Evolutionary conservation across 2,888 invertebrate genomes (phyloP).

Genomic region (Busseola fusca): DNA sequence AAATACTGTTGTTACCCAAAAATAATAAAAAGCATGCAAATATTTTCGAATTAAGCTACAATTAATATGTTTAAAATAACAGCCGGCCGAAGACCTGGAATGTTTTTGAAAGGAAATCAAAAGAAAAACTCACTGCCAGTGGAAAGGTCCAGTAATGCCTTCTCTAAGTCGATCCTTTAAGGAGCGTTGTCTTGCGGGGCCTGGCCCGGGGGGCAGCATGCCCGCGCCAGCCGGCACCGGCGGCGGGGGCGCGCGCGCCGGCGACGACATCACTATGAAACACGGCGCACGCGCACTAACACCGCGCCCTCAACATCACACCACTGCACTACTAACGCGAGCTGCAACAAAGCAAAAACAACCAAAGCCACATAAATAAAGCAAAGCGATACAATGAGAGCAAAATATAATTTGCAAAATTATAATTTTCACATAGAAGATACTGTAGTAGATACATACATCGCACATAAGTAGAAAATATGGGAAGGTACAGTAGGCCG

Average conservation of each 20-base stretch:
- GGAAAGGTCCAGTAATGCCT: constrained; percentile 93
- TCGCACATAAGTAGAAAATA: constrained; percentile 38
- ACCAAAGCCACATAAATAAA: constrained; percentile 87
- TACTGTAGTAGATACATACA: constrained; percentile 53
- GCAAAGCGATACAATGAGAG: constrained; percentile 72
- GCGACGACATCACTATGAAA: constrained; percentile 77
- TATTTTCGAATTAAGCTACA: constrained; percentile 21
- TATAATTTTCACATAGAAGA: constrained; percentile 60
- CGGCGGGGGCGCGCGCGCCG: constrained; percentile 79
- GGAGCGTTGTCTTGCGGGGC: constrained; percentile 92
- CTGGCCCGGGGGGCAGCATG: constrained; percentile 84
- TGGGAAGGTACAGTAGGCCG: background rate
- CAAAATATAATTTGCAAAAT: constrained; percentile 65
- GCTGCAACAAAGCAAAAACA: constrained; percentile 86
- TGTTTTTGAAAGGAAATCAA: constrained; percentile 35
- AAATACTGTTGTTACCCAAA: constrained; percentile 34
- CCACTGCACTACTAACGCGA: constrained; percentile 83
- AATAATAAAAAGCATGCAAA: constrained; percentile 39
- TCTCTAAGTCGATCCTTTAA: constrained; percentile 94
- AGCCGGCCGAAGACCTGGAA: constrained; percentile 44
- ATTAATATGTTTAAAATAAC: background rate
- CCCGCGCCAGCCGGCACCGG: constrained; percentile 83
- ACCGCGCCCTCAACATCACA: constrained; percentile 77
- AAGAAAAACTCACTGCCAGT: constrained; percentile 93
- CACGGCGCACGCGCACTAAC: constrained; percentile 71